These are phyloP conservation scores for Glaucidium brasilianum DNA, from an alignment of 2,113 vertebrate genomes.

Conservation along the genomic window DNA sequence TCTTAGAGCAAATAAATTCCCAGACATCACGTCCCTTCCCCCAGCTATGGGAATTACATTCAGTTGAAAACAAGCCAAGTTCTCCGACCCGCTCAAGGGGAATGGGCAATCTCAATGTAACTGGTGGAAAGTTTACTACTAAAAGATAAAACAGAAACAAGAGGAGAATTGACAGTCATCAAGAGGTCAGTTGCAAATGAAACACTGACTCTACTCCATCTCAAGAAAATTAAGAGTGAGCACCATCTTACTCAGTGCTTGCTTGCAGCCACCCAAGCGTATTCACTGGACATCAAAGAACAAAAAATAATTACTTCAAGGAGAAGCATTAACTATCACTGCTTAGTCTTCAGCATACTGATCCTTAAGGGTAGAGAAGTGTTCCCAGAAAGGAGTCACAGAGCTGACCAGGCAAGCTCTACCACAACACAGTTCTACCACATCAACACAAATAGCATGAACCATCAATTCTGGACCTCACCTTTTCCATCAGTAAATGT, in stretches of 20 bases:
- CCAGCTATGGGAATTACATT: conserved; percentile 15
- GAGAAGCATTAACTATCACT: not conserved
- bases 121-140: not conserved
- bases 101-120: conserved; percentile 1
- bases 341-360: not conserved
- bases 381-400: not conserved
- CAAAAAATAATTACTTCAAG: not conserved
- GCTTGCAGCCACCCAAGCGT: not conserved
- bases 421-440: not conserved
- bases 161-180: not conserved
- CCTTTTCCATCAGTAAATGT: not conserved
- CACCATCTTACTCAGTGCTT: not conserved
- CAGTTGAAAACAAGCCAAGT: conserved; percentile 44
- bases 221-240: not conserved
- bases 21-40: not conserved
- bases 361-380: not conserved
- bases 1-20: not conserved
- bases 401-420: not conserved
- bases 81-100: conserved; percentile 4
- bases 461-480: not conserved
- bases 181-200: not conserved
- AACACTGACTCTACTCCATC: not conserved
- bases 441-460: not conserved
- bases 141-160: not conserved
- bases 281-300: not conserved